Conservation (phyloP, 2,113 vertebrate species). For the Aplodontia rufa region DNA sequence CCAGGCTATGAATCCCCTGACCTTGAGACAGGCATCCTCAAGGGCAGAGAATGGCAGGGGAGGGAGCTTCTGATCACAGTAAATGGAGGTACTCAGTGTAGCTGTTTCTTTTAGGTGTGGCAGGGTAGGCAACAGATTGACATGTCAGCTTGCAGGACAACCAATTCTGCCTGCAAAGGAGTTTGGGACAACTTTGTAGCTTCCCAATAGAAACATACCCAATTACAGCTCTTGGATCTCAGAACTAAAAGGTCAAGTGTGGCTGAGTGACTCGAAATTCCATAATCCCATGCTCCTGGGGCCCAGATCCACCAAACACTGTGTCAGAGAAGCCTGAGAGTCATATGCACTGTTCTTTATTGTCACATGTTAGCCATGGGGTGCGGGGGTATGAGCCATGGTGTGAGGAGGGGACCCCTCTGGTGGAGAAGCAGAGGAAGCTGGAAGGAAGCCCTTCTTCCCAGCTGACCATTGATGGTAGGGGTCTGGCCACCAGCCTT, state of each 20-base stretch:
- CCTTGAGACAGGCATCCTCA: background rate
- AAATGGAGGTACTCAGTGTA: background rate
- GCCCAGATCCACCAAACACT: background rate
- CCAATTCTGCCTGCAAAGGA: background rate
- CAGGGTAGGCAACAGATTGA: too few relatives aligned
- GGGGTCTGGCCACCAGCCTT: background rate
- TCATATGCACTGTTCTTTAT: conserved; percentile 68
- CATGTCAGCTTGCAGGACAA: background rate
- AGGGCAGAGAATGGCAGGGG: background rate
- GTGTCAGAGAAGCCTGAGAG: background rate
- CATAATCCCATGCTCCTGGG: background rate
- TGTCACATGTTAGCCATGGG: conserved; percentile 5
- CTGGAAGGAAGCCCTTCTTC: background rate
- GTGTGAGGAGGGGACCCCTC: background rate
- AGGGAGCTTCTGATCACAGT: background rate
- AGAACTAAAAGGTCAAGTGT: background rate
- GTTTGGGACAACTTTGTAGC: background rate
- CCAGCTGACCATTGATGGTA: background rate
- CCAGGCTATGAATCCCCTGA: background rate
- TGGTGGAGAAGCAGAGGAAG: background rate
- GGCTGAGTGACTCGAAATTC: background rate
- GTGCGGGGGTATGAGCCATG: background rate
- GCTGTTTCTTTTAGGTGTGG: background rate
- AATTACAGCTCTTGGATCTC: background rate
- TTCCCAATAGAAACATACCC: background rate